phyloP scores from a whole-genome alignment of 2,113 vertebrate genomes.

The Willisornis vidua region DNA sequence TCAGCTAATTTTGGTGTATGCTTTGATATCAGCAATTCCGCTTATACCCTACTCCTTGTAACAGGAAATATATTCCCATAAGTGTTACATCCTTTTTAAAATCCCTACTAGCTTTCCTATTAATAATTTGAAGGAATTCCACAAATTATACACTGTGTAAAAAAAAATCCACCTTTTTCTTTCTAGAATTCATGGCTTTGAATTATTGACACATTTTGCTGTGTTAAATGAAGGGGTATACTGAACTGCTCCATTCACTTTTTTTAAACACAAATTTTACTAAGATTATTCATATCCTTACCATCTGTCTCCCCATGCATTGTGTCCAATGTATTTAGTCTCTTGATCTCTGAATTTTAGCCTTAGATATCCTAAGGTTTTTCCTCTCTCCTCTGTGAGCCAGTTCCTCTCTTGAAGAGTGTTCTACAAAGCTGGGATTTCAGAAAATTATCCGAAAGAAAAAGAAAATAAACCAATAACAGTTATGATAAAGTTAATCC shows the following conservation, averaged over 20 bases:
- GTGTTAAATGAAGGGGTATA: neutral
- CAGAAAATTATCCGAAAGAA: neutral
- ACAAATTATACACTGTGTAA: neutral
- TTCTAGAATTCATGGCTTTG: neutral
- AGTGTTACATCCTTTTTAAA: neutral
- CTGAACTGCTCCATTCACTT: neutral
- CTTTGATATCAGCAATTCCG: neutral
- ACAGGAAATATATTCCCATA: neutral
- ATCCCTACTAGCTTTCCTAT: neutral
- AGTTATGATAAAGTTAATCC: neutral
- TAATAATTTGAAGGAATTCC: neutral
- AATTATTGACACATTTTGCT: neutral
- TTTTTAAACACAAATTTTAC: neutral
- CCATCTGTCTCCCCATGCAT: neutral
- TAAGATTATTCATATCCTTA: neutral
- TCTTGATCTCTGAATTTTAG: neutral
- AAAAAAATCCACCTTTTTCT: rapidly evolving
- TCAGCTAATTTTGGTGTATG: neutral
- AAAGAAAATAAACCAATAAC: neutral
- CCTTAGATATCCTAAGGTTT: neutral
- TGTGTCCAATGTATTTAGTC: neutral
- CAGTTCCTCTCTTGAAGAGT: neutral
- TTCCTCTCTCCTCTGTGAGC: neutral
- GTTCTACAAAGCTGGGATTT: neutral
- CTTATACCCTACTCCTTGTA: neutral